Evolutionary conservation across 2,888 invertebrate species (phyloP), one percentile per base, ranked within the genome.

Genomic region (Choristoneura rosaceana): DNA sequence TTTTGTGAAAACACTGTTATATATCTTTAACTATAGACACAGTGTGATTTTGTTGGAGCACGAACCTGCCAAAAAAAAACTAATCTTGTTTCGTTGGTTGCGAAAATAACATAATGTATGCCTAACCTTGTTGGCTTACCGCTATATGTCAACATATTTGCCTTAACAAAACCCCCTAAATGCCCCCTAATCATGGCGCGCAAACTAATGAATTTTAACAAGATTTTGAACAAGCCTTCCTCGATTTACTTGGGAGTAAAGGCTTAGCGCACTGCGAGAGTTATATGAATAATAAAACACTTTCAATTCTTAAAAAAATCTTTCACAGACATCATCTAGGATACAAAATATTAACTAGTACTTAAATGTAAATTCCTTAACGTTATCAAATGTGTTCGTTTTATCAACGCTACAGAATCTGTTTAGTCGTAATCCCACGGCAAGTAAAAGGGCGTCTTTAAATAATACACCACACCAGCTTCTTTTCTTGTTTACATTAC

Each of bases 161-260:
- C 67, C 15, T 8, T 45, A 62, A 61, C 52, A 45, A 61, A 71
- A 47, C 61, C 45, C 58, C 67, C 58, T 45, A 63, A 71, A 69
- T 64, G 68, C 58, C 69, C 69, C 73, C 43, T 73, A 69, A 73
- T 69, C 69, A 69, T 50, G 58, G 25, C 62, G 59, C 58, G 69
- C 64, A 73, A 73, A 73, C 73, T 73, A 73, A 73, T 73, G 73
- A 73, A 73, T 73, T 73, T 73, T 73, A 73, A 73, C 68, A 69
- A 73, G 73, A 64, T 69, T 73, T 73, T 73, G 64, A 64, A 69
- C 68, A 59, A 73, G 64, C 73, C 68, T 34, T 34, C 45, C 68
- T 59, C 69, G 59, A 41, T 73, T 73, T 73, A 64, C 68, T 60
- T 8, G 43, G 63, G n/a, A n/a, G 47, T 65, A 52, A 58, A 59